Conservation (phyloP, 2,113 vertebrate genomes). For the Leucosticte australis region DNA sequence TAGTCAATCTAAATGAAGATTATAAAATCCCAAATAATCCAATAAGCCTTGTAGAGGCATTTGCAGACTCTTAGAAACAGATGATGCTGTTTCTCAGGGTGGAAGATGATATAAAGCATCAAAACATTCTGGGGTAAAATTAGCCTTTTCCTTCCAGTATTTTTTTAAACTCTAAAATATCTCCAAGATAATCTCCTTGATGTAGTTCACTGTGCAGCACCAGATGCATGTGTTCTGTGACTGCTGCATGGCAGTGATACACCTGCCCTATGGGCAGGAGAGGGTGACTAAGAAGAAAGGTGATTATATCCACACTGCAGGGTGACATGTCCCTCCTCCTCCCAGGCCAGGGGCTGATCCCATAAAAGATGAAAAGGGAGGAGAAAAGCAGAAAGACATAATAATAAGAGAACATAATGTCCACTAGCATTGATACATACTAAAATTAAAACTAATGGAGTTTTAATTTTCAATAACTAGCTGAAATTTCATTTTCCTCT, state of each 20-base stretch:
- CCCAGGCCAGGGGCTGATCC: not conserved
- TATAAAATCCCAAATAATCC: not conserved
- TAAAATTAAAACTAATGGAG: not conserved
- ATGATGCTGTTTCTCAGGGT: not conserved
- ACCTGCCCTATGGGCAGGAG: not conserved
- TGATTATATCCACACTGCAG: not conserved
- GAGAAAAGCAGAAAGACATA: not conserved
- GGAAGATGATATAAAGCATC: not conserved
- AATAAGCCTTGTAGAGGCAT: not conserved
- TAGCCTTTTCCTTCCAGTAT: not conserved
- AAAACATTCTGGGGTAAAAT: not conserved
- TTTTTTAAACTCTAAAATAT: not conserved
- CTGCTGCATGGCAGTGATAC: not conserved
- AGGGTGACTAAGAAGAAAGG: not conserved
- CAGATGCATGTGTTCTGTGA: not conserved
- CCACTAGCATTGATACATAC: fast-evolving
- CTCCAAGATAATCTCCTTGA: not conserved
- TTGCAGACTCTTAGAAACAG: not conserved
- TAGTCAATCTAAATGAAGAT: not conserved
- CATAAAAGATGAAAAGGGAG: not conserved
- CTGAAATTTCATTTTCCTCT: not conserved
- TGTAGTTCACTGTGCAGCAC: not conserved
- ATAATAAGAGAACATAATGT: not conserved
- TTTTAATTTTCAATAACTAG: not conserved
- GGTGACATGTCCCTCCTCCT: not conserved